These are phyloP conservation scores for Drepana arcuata DNA, from an alignment of 1,140 invertebrate species.

Conservation along the genomic window DNA sequence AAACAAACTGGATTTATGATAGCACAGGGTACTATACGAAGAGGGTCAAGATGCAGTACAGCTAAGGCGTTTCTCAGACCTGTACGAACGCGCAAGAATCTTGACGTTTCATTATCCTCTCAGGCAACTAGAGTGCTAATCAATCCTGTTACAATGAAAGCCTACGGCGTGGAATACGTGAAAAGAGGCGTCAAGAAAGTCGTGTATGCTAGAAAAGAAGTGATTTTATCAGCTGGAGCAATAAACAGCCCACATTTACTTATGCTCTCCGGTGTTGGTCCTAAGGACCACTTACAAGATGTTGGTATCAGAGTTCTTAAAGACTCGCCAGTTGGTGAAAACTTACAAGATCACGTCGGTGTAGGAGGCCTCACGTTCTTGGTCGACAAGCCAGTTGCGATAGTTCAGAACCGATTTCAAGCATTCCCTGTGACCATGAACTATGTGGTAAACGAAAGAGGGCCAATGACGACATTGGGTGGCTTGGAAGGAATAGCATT, in stretches of 20 bases:
- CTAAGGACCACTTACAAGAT: conserved; percentile 79
- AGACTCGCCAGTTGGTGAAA: conserved; percentile 84
- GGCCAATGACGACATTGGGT: conserved; percentile 88
- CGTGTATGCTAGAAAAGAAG: conserved; percentile 81
- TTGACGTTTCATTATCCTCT: conserved; percentile 84
- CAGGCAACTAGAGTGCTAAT: conserved; percentile 83
- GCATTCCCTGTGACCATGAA: conserved; percentile 84
- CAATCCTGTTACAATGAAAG: conserved; percentile 79
- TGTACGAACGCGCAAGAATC: conserved; percentile 81
- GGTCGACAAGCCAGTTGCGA: conserved; percentile 83
- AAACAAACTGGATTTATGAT: conserved; percentile 90
- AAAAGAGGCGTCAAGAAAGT: conserved; percentile 77
- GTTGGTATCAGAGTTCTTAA: conserved; percentile 81
- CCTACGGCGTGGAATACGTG: conserved; percentile 83
- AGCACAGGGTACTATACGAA: conserved; percentile 89
- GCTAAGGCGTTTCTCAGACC: conserved; percentile 91
- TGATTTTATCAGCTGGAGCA: conserved; percentile 85
- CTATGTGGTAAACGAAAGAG: conserved; percentile 82
- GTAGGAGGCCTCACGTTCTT: conserved; percentile 87
- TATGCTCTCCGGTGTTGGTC: conserved; percentile 92
- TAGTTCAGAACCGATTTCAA: conserved; percentile 80
- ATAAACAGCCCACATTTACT: conserved; percentile 87
- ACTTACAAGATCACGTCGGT: conserved; percentile 87
- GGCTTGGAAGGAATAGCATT: conserved; percentile 90
- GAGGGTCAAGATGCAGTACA: conserved; percentile 90